A percentile compares a stretch with the other conserved stretches of the same genome.
Conservation (phyloP, 2,797 vertebrate genomes). For the Enteromius anoplus region DNA sequence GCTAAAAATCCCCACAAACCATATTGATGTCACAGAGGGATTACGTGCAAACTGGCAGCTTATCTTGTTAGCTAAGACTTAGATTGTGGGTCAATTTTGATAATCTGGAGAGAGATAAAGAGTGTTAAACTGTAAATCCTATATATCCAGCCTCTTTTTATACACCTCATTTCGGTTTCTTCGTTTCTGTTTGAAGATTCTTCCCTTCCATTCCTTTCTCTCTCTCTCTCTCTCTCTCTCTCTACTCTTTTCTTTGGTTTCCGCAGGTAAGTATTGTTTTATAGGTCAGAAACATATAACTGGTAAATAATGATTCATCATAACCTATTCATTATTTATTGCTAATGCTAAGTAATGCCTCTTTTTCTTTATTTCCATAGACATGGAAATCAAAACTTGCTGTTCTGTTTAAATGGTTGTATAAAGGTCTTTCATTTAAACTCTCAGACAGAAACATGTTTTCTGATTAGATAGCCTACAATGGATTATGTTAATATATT, state of each 20-base stretch:
- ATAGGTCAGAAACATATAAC: not conserved
- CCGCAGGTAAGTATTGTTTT: conserved; percentile 11
- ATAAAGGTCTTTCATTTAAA: not conserved
- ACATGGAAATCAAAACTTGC: not conserved
- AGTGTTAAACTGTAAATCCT: conserved; percentile 44
- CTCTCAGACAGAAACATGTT: not conserved
- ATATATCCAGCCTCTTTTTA: conserved; percentile 19
- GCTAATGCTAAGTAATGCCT: not conserved
- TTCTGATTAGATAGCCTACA: not conserved
- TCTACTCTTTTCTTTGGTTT: not conserved
- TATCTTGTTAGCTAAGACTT: conserved; percentile 49
- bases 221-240: not conserved
- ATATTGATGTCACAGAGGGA: conserved; percentile 42
- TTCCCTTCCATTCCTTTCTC: not conserved
- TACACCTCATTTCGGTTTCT: conserved; percentile 20
- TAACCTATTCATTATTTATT: not conserved
- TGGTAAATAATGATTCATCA: not conserved
- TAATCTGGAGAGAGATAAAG: conserved; percentile 53
- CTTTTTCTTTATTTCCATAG: conserved; percentile 7
- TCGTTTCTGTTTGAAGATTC: conserved; percentile 3
- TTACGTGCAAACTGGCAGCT: conserved; percentile 49
- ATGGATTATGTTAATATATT: not conserved
- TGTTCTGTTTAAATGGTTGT: not conserved
- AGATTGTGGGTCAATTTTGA: conserved; percentile 40
- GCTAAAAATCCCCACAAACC: conserved; percentile 51